Evolutionary conservation across 2,888 invertebrate genomes (phyloP).

Genomic region (Agelastica alni): DNA sequence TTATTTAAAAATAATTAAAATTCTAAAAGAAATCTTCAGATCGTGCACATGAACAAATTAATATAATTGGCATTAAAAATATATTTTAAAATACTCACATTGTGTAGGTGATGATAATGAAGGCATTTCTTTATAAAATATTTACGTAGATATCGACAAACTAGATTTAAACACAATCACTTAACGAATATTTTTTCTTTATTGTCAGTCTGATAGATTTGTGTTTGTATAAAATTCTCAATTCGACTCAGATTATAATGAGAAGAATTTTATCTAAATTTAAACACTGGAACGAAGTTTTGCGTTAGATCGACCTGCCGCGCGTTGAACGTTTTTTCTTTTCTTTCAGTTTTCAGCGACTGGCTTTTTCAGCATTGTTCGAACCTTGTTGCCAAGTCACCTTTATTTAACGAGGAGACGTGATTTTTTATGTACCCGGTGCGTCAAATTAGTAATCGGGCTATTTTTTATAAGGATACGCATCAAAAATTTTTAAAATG

Average conservation of each 20-base stretch:
- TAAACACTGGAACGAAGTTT: constrained; percentile 44
- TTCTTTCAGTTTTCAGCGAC: constrained; percentile 34
- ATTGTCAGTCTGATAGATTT: background rate
- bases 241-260: constrained; percentile 29
- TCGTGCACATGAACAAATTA: too few species aligned
- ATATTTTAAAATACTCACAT: constrained; percentile 39
- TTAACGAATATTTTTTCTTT: constrained; percentile 29
- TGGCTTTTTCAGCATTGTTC: constrained; percentile 26
- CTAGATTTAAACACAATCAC: constrained; percentile 20
- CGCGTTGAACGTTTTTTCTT: constrained; percentile 29
- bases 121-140: constrained; percentile 41
- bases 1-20: too few species aligned
- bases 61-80: too few species aligned
- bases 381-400: constrained; percentile 12
- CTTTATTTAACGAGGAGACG: too few species aligned
- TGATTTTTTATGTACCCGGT: too few species aligned
- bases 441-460: too few species aligned
- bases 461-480: too few species aligned
- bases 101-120: constrained; percentile 47
- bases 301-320: constrained; percentile 32
- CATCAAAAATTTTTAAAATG: too few species aligned
- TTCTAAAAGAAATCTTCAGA: too few species aligned
- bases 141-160: constrained; percentile 4
- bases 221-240: constrained; percentile 9
- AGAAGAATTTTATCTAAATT: constrained; percentile 50